Conservation (phyloP, 2,797 vertebrate genomes). For the Choloepus didactylus region DNA sequence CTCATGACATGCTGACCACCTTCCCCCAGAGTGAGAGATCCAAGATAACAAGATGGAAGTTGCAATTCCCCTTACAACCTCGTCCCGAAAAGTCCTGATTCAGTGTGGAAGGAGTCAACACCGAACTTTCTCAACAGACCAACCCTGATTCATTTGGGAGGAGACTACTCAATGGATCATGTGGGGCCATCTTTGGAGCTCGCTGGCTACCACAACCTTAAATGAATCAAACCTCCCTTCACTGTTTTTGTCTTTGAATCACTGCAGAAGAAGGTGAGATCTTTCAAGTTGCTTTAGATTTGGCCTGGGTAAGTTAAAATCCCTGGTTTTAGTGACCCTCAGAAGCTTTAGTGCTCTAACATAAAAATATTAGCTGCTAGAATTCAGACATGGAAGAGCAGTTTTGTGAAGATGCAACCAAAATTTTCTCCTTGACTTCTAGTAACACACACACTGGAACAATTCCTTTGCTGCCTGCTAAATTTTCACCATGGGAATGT, state of each 20-base stretch:
- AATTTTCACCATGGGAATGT: background rate
- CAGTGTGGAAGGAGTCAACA: background rate
- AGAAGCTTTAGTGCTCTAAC: background rate
- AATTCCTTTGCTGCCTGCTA: background rate
- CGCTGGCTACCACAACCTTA: background rate
- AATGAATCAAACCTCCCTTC: background rate
- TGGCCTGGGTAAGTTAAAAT: conserved; percentile 28
- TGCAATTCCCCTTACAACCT: background rate
- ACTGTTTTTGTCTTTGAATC: background rate
- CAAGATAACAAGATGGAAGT: background rate
- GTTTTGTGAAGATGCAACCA: background rate
- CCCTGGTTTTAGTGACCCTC: background rate
- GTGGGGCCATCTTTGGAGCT: background rate
- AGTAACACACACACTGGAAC: background rate
- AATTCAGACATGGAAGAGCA: background rate
- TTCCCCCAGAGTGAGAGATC: background rate
- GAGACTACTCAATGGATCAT: background rate
- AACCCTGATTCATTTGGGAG: background rate
- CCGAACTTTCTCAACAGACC: too few species aligned
- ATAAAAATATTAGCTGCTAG: background rate
- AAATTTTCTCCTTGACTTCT: conserved; percentile 17
- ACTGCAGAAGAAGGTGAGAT: background rate
- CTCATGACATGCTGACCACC: background rate
- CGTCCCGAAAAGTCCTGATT: background rate
- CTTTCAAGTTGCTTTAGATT: conserved; percentile 33